Percentiles rank a stretch among this genome's conserved stretches.
Conservation (phyloP, 2,888 invertebrate genomes). For the Lacanobia wlatinum region DNA sequence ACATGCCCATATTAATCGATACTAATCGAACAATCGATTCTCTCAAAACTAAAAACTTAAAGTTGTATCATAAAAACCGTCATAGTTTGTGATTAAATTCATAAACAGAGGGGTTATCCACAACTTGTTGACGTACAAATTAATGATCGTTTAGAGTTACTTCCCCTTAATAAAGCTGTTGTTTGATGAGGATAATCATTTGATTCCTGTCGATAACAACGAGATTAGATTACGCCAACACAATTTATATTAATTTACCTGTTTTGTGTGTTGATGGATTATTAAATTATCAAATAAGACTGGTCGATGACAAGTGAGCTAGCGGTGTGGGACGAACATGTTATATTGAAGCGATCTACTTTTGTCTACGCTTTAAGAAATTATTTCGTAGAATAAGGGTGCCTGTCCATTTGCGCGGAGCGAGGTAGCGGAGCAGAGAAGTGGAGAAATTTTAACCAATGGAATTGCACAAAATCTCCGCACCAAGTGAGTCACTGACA, state of each 20-base stretch:
- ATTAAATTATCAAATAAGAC: no score
- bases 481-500: no score
- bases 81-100: background rate
- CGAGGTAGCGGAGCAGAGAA: no score
- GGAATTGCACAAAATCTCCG: no score
- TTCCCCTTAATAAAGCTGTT: slow-evolving; percentile 16
- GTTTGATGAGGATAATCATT: slow-evolving; percentile 10
- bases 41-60: no score
- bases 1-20: no score
- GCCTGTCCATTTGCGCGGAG: no score
- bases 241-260: slow-evolving; percentile 19
- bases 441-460: no score
- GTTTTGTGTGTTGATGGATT: slow-evolving; percentile 1
- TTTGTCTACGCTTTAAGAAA: background rate
- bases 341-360: background rate
- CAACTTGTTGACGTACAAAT: slow-evolving; percentile 11
- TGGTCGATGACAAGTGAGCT: background rate
- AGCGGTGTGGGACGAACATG: no score
- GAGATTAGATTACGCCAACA: slow-evolving; percentile 19
- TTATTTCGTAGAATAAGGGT: no score
- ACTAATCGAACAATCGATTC: no score
- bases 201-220: slow-evolving; percentile 7
- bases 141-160: slow-evolving; percentile 6
- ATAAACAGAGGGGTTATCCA: background rate
- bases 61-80: background rate